Evolutionary conservation across 2,888 invertebrate species (phyloP), one percentile per base, ranked within the genome.

Genomic region (Hesperia comma): DNA sequence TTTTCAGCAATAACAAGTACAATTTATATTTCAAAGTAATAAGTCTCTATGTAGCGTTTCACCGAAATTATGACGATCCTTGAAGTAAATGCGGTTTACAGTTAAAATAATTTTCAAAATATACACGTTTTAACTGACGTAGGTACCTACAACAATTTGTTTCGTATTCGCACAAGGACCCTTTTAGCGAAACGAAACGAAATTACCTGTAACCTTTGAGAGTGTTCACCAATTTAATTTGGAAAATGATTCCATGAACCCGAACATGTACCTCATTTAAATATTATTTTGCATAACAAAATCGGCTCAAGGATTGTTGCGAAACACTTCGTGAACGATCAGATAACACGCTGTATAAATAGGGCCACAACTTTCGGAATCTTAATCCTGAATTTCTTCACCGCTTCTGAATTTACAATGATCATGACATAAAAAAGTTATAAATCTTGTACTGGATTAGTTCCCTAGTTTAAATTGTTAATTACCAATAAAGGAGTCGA

Each of bases 221-320:
- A 54, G 19, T 17, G 40, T 58, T 54, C 32, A 37, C 33, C 53
- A 66, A 66, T 60, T 66, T 60, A 53, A 49, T 57, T 64, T n/a
- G n/a, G n/a, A n/a, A n/a, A n/a, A n/a, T n/a, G n/a, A n/a, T 64
- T 41, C 41, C 63, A 41, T 37, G 41, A 26, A 62, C 62, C 61
- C 55, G 41, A 37, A 37, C 49, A 33, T 46, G 64, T 58, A 43
- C 10, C 53, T 66, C 64, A 60, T 66, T 66, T 66, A 66, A 66
- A 66, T 55, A 60, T 61, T 67, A 53, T 61, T 67, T 43, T 57
- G 41, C 53, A 54, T 62, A 69, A 69, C 57, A 66, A 63, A 71
- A 70, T 67, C 64, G 71, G 72, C 71, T 71, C 77, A 78, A 79
- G 78, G 79, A 77, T 79, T 70, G 63, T 79, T 79, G 70, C 74